Percentiles rank a stretch among this genome's conserved stretches.
Evolutionary conservation across 2,113 vertebrate species (phyloP).

Genomic region (Anseranas semipalmata): DNA sequence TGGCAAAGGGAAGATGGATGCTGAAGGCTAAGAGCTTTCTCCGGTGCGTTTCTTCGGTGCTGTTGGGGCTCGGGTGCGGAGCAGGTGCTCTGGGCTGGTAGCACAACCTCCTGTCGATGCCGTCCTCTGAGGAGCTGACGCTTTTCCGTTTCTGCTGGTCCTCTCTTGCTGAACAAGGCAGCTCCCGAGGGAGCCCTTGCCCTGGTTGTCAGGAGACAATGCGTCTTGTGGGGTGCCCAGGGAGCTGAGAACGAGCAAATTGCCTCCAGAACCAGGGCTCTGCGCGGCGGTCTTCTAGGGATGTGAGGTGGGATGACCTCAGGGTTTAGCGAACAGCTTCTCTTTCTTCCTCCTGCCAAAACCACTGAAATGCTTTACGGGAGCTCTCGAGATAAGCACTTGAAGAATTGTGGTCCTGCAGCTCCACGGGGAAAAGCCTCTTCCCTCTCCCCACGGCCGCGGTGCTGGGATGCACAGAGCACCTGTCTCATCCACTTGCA

Average conservation of each 20-base stretch:
- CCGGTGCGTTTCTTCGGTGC: not conserved
- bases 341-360: not conserved
- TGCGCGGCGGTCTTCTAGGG: not conserved
- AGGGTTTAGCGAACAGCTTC: not conserved
- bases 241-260: not conserved
- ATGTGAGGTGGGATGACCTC: not conserved
- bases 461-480: not conserved
- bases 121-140: fast-evolving
- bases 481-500: not conserved
- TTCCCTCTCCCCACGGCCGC: not conserved
- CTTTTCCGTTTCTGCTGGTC: not conserved
- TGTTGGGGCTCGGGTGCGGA: not conserved
- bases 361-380: not conserved
- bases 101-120: not conserved
- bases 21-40: not conserved
- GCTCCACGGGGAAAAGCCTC: not conserved
- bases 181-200: not conserved
- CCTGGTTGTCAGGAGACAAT: not conserved
- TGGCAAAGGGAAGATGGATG: slow-evolving; percentile 1
- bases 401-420: not conserved
- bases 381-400: not conserved
- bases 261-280: not conserved
- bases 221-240: fast-evolving
- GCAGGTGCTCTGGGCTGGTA: not conserved
- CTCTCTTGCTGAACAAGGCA: not conserved